Percentiles rank a stretch among this genome's conserved stretches.
These are phyloP conservation scores for Lepus townsendii DNA, from an alignment of 2,797 vertebrate genomes.

Conservation along the genomic window DNA sequence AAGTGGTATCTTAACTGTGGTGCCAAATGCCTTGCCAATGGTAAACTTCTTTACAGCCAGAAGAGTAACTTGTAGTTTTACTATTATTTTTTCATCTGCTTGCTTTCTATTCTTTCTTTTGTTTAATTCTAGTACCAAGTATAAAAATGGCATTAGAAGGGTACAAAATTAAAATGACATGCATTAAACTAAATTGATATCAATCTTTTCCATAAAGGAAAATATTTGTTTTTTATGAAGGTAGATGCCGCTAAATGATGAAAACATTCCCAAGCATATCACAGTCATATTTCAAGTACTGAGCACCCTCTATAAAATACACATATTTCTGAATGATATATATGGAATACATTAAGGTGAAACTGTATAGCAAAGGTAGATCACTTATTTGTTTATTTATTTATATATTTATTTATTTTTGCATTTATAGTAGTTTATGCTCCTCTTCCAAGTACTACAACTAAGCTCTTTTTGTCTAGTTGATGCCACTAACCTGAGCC, in stretches of 20 bases:
- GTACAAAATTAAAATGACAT: conserved; percentile 56
- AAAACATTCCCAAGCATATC: conserved; percentile 17
- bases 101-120: background rate
- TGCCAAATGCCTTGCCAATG: too few species aligned
- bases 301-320: background rate
- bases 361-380: conserved; percentile 57
- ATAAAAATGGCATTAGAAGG: conserved; percentile 54
- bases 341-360: conserved; percentile 51
- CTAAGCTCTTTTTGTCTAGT: background rate
- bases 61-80: conserved; percentile 34
- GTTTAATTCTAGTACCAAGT: background rate
- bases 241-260: background rate
- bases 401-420: background rate
- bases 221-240: conserved; percentile 59
- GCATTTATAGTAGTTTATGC: background rate
- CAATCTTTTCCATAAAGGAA: conserved; percentile 20
- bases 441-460: background rate
- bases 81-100: background rate
- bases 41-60: background rate
- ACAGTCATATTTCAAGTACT: background rate
- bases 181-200: conserved; percentile 52
- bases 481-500: background rate
- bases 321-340: conserved; percentile 5
- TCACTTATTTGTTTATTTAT: background rate
- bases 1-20: too few species aligned